phyloP scores from a whole-genome alignment of 2,113 vertebrate species.

The Delphinus delphis region DNA sequence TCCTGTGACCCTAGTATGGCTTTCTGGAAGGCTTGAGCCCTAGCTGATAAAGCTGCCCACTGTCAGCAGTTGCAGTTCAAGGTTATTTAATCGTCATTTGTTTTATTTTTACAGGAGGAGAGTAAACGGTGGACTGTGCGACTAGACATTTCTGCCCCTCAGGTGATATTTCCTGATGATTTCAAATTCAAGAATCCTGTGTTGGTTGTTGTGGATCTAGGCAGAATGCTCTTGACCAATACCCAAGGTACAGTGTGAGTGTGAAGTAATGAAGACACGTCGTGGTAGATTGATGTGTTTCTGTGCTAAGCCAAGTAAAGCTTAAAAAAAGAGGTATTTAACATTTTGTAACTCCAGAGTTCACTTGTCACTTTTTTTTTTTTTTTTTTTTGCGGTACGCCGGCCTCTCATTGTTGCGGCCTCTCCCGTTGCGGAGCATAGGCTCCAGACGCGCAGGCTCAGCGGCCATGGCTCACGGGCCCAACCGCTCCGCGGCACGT shows the following conservation, averaged over 20 bases:
- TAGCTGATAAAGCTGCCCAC: background rate
- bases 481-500: too few species aligned
- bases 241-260: conserved; percentile 89
- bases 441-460: too few species aligned
- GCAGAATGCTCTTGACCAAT: conserved; percentile 96
- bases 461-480: too few species aligned
- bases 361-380: background rate
- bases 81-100: background rate
- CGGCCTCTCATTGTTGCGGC: too few species aligned
- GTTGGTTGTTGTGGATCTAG: conserved; percentile 95
- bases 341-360: background rate
- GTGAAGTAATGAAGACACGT: background rate
- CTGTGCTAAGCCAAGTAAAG: background rate
- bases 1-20: background rate
- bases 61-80: background rate
- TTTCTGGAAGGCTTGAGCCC: background rate
- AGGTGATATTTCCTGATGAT: conserved; percentile 98
- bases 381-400: too few species aligned
- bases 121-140: conserved; percentile 96
- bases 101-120: conserved; percentile 87
- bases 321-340: background rate
- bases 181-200: conserved; percentile 94
- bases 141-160: conserved; percentile 97
- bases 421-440: too few species aligned
- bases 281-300: background rate